Base-by-base conservation (phyloP, 2,888 invertebrate genomes). In the Halocaridina rubra region DNA sequence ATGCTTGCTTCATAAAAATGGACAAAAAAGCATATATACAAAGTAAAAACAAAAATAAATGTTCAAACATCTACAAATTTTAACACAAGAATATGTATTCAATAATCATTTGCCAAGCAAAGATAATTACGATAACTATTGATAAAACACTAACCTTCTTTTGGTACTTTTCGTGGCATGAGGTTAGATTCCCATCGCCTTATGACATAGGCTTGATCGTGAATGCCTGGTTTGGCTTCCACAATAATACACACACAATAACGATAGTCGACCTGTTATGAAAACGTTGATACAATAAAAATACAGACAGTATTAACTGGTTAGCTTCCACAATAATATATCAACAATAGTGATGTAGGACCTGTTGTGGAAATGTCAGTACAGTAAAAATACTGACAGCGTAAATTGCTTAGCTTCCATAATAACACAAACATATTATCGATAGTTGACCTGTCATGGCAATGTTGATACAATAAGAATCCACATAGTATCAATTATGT, bases 121-220 rank as follows among this genome's bases (percentile, higher is more conserved):
- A n/a, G n/a, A n/a, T n/a, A n/a, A n/a, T n/a, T n/a, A n/a, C n/a
- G n/a, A n/a, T n/a, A n/a, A n/a, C n/a, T n/a, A n/a, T n/a, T n/a
- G n/a, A n/a, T n/a, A n/a, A n/a, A n/a, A n/a, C 32, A 84, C 89
- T 89, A 91, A 92, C 92, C 90, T 71, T 91, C 90, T 85, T 91
- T 92, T 71, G 91, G 92, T 67, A 96, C 93, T 74, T 92, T 89
- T 88, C 97, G 92, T 30, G 96, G 94, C 78, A 92, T 91, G 88
- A 95, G 91, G 90, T 94, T 94, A 0, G 96, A 95, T 91, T 97
- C 97, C 97, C 97, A 97, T 86, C 93, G 93, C 10, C 95, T 93
- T 16, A 96, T 93, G 85, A 95, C 92, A 10, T 94, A 91, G 72
- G 92, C 91, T 88, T 90, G 90, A 29, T 91, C 90, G 87, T 91